Percentiles rank a stretch among this genome's conserved stretches.
Evolutionary conservation across 2,888 invertebrate genomes (phyloP).

Genomic region (Lochmaea capreae): DNA sequence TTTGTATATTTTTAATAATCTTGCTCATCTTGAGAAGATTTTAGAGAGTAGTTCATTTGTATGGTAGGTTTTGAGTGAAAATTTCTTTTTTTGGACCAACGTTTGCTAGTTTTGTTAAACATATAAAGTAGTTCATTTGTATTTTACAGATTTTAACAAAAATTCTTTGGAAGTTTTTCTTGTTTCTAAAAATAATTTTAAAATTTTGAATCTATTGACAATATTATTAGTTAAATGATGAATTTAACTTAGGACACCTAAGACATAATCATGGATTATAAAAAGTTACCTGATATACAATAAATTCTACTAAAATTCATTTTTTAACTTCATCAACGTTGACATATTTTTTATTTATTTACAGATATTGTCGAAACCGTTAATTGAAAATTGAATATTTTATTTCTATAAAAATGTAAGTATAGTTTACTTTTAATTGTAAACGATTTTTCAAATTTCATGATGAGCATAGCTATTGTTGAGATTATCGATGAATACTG

Average conservation of each 20-base stretch:
- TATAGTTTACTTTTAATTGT: not conserved
- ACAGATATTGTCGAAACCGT: not conserved
- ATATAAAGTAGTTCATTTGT: too few species aligned
- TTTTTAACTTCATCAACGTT: not conserved
- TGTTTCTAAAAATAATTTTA: too few species aligned
- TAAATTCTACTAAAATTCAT: not conserved
- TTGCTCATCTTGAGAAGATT: too few species aligned
- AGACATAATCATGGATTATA: slow-evolving; percentile 34
- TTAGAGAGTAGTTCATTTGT: too few species aligned
- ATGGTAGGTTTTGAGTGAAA: too few species aligned
- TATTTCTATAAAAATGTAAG: not conserved
- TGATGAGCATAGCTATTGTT: slow-evolving; percentile 35
- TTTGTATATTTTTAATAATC: too few species aligned
- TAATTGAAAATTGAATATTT: not conserved
- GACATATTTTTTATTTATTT: not conserved
- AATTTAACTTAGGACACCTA: slow-evolving; percentile 42
- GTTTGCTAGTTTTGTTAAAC: too few species aligned
- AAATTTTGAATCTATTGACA: too few species aligned
- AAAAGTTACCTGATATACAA: slow-evolving; percentile 28
- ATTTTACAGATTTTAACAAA: too few species aligned
- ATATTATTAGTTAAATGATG: slow-evolving; percentile 23
- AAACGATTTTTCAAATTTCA: not conserved
- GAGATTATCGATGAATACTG: slow-evolving; percentile 38
- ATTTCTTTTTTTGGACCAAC: too few species aligned
- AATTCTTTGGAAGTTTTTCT: too few species aligned